These are phyloP conservation scores for Tychaedon coryphoeus DNA, from an alignment of 2,113 vertebrate genomes.

Conservation along the genomic window DNA sequence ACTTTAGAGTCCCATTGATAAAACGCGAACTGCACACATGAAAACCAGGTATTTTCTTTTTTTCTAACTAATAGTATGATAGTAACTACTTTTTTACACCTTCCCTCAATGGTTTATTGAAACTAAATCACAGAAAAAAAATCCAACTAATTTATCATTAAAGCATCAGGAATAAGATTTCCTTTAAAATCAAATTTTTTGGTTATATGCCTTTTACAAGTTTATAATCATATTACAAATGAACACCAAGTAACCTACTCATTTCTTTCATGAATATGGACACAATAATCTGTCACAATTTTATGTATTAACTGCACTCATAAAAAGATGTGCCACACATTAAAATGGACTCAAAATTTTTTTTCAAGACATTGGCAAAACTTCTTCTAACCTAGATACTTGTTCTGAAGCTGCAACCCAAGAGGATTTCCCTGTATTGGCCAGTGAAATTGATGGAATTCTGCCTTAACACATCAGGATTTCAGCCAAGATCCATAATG, in stretches of 20 bases:
- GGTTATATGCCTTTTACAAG: neutral
- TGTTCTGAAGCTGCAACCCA: neutral
- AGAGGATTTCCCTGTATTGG: neutral
- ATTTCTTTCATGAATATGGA: neutral
- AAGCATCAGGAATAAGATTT: neutral
- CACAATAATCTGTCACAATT: neutral
- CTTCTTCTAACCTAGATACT: neutral
- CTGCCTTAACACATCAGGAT: neutral
- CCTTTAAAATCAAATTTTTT: constrained; percentile 23
- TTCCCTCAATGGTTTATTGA: neutral
- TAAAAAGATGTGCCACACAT: neutral
- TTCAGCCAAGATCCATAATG: neutral
- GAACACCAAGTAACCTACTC: neutral
- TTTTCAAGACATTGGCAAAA: neutral
- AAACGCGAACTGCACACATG: neutral
- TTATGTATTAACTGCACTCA: neutral
- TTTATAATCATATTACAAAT: neutral
- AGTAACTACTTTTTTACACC: neutral
- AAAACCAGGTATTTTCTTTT: neutral
- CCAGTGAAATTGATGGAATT: neutral
- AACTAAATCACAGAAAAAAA: neutral
- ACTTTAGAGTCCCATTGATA: neutral
- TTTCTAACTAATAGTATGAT: neutral
- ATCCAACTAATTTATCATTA: neutral
- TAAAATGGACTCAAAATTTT: neutral